Base-by-base conservation (phyloP, 2,113 vertebrate genomes). In the Leptosomus discolor region DNA sequence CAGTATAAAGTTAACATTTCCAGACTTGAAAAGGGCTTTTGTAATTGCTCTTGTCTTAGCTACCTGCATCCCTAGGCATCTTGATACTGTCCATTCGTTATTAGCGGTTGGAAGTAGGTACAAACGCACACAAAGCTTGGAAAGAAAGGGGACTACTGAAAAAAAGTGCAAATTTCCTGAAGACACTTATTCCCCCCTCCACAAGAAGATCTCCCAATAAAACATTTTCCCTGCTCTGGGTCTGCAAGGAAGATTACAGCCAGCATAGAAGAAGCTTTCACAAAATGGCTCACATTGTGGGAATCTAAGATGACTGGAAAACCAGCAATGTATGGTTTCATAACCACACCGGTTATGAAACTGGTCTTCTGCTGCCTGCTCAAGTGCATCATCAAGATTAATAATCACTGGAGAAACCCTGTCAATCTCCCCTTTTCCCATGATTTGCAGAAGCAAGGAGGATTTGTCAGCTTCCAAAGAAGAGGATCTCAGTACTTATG, bases 381-480 rank as follows among this genome's bases (percentile, higher is more conserved):
- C 65, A 32, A 68, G 69, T 60, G 43, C 45, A 70, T 79, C 65
- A 79, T 78, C 79, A 65, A n/a, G 22, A 69, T 84, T 96, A 87
- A 85, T 71, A 85, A 69, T 57, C 81, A 68, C 48, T 57, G 27
- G 20, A 60, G 29, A 94, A 96, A 89, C 21, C 82, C 13, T 56
- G 41, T 64, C 76, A n/a, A 73, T 67, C 32, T 79, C 45, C 56
- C 39, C 50, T 81, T 73, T 83, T 54, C 39, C 58, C 73, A 58
- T 74, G 50, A 86, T 67, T 74, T 76, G 51, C 69, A 85, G 56
- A 91, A 82, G 21, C 34, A 63, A 87, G 90, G 68, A 92, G 11
- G 17, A 64, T 88, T 65, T 90, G 69, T 93, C 89, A 91, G 67
- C 78, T 90, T 95, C 81, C 45, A 41, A 83, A 90, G 73, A 90